Evolutionary conservation across 1,140 invertebrate species (phyloP).

Genomic region (Dysdera silvatica): DNA sequence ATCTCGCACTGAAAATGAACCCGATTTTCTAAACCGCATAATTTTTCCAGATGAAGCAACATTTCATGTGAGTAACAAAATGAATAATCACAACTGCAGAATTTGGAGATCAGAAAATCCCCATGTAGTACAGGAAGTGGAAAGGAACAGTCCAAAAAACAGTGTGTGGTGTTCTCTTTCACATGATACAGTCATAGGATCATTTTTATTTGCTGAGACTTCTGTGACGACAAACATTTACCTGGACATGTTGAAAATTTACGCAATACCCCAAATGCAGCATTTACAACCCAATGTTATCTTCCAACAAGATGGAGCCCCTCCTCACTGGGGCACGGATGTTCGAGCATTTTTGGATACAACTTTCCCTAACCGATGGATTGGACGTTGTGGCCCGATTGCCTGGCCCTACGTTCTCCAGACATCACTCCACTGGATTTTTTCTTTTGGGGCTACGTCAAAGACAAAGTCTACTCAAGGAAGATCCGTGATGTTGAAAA

Average conservation of each 20-base stretch:
- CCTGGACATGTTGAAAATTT: too few species aligned
- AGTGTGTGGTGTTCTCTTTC: conserved; percentile 14
- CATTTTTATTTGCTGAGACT: conserved; percentile 8
- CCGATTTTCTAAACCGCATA: background rate
- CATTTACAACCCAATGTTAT: too few species aligned
- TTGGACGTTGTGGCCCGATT: conserved; percentile 1
- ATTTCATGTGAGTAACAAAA: conserved; percentile 9
- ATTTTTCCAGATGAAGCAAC: conserved; percentile 13
- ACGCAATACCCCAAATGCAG: background rate
- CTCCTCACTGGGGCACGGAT: background rate
- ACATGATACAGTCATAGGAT: conserved; percentile 2
- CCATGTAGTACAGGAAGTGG: conserved; percentile 1
- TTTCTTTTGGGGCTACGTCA: conserved; percentile 31
- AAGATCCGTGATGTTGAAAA: too few species aligned
- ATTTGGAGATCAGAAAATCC: conserved; percentile 21
- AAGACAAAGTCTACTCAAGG: conserved; percentile 12
- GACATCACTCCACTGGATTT: conserved; percentile 33
- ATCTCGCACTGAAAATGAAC: too few species aligned
- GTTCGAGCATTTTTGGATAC: background rate
- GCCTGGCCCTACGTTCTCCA: conserved; percentile 30
- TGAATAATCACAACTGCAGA: conserved; percentile 21
- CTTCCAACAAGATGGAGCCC: conserved; percentile 2
- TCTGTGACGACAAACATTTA: conserved; percentile 9
- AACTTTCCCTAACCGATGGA: background rate
- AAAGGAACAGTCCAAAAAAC: conserved; percentile 21